These are phyloP conservation scores for Ctenosaura bakeri DNA, from an alignment of 2,797 vertebrate species.

Conservation along the genomic window DNA sequence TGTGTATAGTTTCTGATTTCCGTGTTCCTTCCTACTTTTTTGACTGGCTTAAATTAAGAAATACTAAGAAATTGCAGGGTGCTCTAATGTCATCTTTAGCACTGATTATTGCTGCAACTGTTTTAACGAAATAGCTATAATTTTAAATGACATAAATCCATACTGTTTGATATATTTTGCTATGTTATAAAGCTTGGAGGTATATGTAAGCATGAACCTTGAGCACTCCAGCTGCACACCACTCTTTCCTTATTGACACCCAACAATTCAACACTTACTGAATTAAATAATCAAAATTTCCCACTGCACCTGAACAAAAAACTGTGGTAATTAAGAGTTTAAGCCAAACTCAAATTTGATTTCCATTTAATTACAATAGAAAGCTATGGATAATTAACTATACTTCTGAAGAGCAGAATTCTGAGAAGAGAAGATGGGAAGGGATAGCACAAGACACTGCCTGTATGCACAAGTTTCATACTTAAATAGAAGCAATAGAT, in stretches of 20 bases:
- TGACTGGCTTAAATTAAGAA: background rate
- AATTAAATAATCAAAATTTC: background rate
- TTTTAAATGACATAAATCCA: background rate
- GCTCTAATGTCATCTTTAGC: background rate
- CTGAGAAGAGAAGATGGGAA: background rate
- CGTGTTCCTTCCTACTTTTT: background rate
- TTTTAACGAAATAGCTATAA: background rate
- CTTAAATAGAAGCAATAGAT: background rate
- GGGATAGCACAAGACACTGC: background rate
- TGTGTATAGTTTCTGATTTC: background rate
- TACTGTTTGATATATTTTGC: background rate
- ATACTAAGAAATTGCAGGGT: background rate
- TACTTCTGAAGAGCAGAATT: background rate
- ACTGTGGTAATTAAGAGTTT: background rate
- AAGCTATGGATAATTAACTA: background rate
- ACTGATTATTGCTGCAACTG: background rate
- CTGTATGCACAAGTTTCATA: background rate
- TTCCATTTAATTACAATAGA: background rate
- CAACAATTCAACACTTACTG: background rate
- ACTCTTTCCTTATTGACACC: background rate
- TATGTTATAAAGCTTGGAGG: background rate
- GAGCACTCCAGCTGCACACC: too few species aligned
- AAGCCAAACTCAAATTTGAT: background rate
- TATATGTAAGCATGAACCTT: background rate
- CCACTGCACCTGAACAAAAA: background rate